Base-by-base conservation (phyloP, 2,113 vertebrate species). In the Callaeas wilsoni region DNA sequence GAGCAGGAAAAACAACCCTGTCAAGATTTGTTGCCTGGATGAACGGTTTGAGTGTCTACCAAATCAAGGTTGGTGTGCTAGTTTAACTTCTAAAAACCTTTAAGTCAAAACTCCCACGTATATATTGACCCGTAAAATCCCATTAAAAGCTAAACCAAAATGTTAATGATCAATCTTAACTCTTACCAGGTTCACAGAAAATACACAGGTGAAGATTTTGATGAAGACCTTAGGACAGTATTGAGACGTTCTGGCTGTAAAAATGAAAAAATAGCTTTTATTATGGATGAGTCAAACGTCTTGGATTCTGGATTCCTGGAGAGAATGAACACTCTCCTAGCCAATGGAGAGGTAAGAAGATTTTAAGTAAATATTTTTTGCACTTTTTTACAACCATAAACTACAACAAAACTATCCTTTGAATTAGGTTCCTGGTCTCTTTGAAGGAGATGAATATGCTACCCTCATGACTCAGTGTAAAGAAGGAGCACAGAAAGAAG, bases 1-100 rank as follows among this genome's bases (percentile, higher is more conserved):
- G 99, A 68, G 99, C 99, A 26, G 99, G 99, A 56, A 99, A 99
- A 93, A 99, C 99, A 10, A 99, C 99, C 1, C 97, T 99, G 56
- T 99, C 99, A 15, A 99, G 99, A 79, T 99, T 99, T 18, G 99
- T 99, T 68, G 99, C 99, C 91, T 99, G 99, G 99, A 99, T 99
- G 99, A 99, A 99, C 0, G 99, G 99, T 42, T 97, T 99, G 68
- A 99, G 99, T 16, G 99, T 99, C 55, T 99, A 99, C 94, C 99
- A 99, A 97, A 99, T 99, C 82, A 99, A 99, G 99, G 99, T 99
- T 74, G 21, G 98, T 67, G 5, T 89, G 32, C 41, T 84, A 50
- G 13, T 70, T 90, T 77, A 20, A 42, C 16, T 39, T 49, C 3
- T 33, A 13, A 60, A 71, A 68, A 32, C 6, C 33, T 74, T 4